Percentiles rank a stretch among this genome's conserved stretches.
Evolutionary conservation across 1,140 invertebrate genomes (phyloP).

Genomic region (Achatina immaculata): DNA sequence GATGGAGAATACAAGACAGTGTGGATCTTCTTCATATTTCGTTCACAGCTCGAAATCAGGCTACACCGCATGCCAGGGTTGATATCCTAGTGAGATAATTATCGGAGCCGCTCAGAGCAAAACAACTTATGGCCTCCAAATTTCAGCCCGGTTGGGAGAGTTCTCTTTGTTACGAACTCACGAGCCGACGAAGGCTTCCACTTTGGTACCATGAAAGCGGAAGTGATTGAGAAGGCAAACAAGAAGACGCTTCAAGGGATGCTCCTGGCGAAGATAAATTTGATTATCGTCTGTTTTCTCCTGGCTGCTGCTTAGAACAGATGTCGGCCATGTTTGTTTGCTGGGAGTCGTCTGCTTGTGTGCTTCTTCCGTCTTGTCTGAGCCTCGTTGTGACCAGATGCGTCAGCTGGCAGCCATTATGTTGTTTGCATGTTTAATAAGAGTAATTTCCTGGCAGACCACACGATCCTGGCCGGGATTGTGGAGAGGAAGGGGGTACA

Average conservation of each 20-base stretch:
- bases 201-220: background rate
- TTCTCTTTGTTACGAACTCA: background rate
- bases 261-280: slow-evolving; percentile 5
- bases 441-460: background rate
- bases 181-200: background rate
- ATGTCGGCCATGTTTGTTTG: slow-evolving; percentile 3
- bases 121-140: background rate
- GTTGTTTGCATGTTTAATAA: background rate
- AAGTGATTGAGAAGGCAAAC: background rate
- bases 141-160: background rate
- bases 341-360: background rate
- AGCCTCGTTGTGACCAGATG: background rate
- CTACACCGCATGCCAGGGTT: background rate
- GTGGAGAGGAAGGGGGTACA: background rate
- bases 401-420: background rate
- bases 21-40: background rate
- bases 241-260: background rate
- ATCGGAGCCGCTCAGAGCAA: background rate
- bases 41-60: too few species aligned
- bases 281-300: background rate
- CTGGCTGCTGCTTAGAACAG: background rate
- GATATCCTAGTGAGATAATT: background rate
- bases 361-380: background rate
- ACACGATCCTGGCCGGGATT: background rate
- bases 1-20: background rate